Evolutionary conservation across 2,888 invertebrate species (phyloP).

Genomic region (Selenia dentaria): DNA sequence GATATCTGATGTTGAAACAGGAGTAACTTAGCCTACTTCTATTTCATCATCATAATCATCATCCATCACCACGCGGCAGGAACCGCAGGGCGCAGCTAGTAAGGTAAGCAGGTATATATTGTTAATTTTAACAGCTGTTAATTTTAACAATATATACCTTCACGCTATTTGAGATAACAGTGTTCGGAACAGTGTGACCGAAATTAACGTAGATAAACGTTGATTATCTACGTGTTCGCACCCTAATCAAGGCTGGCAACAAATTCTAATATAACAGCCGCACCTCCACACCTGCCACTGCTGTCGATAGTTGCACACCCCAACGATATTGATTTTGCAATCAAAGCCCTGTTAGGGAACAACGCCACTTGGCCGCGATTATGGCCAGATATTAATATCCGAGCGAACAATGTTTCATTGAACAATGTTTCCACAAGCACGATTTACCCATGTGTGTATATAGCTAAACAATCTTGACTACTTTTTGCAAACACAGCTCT

Average conservation of each 20-base stretch:
- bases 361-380: constrained; percentile 50
- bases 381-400: constrained; percentile 61
- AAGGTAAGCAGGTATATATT: too few relatives aligned
- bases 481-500: constrained; percentile 38
- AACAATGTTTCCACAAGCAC: constrained; percentile 34
- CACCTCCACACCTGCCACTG: constrained; percentile 61
- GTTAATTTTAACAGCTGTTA: too few relatives aligned
- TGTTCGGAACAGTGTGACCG: constrained; percentile 36
- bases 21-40: too few relatives aligned
- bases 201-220: constrained; percentile 56
- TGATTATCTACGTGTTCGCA: constrained; percentile 57
- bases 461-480: constrained; percentile 31
- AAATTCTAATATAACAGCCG: constrained; percentile 68
- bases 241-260: constrained; percentile 49
- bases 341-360: constrained; percentile 71
- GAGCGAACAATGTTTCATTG: constrained; percentile 37
- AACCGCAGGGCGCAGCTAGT: too few relatives aligned
- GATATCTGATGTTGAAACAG: too few relatives aligned
- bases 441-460: constrained; percentile 28
- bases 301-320: constrained; percentile 62
- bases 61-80: too few relatives aligned
- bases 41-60: too few relatives aligned
- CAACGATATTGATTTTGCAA: constrained; percentile 75
- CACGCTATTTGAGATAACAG: constrained; percentile 8
- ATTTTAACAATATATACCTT: too few relatives aligned